A percentile compares a stretch with the other conserved stretches of the same genome.
Evolutionary conservation across 2,888 invertebrate species (phyloP).

Genomic region (Mesorhabditis belari): DNA sequence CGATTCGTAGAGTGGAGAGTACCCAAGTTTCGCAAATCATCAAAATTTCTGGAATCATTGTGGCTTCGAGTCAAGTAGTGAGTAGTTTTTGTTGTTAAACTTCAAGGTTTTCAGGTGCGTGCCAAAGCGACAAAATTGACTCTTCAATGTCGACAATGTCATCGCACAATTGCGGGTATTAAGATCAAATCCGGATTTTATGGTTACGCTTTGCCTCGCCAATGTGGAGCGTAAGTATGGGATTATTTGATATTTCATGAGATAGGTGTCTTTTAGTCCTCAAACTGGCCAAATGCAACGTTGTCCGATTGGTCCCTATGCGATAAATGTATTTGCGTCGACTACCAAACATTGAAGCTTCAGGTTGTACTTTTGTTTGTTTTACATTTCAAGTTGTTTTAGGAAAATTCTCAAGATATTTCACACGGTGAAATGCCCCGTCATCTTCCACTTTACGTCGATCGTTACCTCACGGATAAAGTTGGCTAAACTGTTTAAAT

Average conservation of each 20-base stretch:
- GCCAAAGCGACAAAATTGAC: conserved; percentile 91
- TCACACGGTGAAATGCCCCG: conserved; percentile 97
- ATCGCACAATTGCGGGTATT: conserved; percentile 79
- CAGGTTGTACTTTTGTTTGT: conserved; percentile 25
- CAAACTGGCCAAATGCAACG: conserved; percentile 77
- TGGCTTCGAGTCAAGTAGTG: conserved; percentile 73
- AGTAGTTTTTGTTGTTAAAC: neutral
- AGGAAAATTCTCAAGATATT: conserved; percentile 86
- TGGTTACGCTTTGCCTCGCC: conserved; percentile 86
- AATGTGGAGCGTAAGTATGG: conserved; percentile 81
- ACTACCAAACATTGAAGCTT: conserved; percentile 85
- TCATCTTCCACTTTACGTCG: conserved; percentile 86
- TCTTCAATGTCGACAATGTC: conserved; percentile 85
- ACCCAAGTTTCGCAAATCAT: conserved; percentile 84
- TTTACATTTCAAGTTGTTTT: neutral
- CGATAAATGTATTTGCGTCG: conserved; percentile 92
- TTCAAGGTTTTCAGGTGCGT: conserved; percentile 63
- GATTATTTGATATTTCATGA: no score
- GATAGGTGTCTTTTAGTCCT: conserved; percentile 64
- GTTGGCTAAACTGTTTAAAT: no score
- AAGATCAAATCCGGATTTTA: conserved; percentile 88
- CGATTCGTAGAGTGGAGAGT: conserved; percentile 63
- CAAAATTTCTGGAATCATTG: conserved; percentile 89
- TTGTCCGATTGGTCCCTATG: conserved; percentile 94
- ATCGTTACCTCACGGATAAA: conserved; percentile 62